Conservation (phyloP, 1,140 invertebrate genomes). For the Zaprionus tsacasi region DNA sequence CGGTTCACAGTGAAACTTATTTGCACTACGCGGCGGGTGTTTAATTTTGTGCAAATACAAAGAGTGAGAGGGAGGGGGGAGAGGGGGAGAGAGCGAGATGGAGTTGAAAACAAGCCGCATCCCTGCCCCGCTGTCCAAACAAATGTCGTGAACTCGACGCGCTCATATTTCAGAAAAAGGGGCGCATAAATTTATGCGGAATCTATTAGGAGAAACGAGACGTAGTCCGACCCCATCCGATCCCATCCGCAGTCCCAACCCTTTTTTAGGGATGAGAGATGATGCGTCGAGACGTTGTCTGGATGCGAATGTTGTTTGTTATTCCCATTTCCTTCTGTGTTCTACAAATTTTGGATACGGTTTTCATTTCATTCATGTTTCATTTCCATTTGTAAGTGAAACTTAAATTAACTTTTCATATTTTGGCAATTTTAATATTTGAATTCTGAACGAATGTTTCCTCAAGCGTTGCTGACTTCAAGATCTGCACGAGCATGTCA, state of each 20-base stretch:
- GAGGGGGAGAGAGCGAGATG: constrained; percentile 5
- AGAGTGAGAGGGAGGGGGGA: background rate
- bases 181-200: constrained; percentile 80
- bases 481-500: background rate
- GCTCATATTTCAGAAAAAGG: constrained; percentile 79
- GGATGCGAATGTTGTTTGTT: constrained; percentile 57
- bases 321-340: constrained; percentile 23
- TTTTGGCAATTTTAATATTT: constrained; percentile 69
- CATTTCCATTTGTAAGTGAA: constrained; percentile 80
- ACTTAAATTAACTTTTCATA: constrained; percentile 81
- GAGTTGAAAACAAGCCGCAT: constrained; percentile 53
- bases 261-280: constrained; percentile 57
- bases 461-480: background rate
- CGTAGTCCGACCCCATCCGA: background rate
- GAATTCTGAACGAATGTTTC: constrained; percentile 62
- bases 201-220: constrained; percentile 63
- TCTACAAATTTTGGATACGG: constrained; percentile 41
- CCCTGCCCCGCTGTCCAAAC: constrained; percentile 55
- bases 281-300: constrained; percentile 46
- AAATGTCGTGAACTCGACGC: constrained; percentile 77
- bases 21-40: constrained; percentile 60
- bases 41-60: constrained; percentile 81
- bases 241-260: constrained; percentile 45
- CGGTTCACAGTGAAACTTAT: constrained; percentile 44
- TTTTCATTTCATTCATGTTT: constrained; percentile 76